Base-by-base conservation (phyloP, 53 echinoderm and acorn worm genomes). In the Holothuria scabra region DNA sequence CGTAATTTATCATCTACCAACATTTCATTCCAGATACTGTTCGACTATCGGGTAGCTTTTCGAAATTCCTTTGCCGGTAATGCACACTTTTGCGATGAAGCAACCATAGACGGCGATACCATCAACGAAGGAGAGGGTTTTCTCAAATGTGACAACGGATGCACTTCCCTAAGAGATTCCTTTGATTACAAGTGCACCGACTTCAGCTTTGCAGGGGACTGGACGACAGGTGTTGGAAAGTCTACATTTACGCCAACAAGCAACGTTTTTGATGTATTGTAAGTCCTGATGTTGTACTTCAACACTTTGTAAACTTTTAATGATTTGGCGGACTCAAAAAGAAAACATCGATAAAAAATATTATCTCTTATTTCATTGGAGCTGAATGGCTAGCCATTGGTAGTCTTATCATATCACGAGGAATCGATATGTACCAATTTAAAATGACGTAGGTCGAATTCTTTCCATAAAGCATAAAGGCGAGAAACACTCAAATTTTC, bases 141-240 rank as follows among this genome's bases (percentile, higher is more conserved):
- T 28, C 75, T 75, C 10, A 5, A 24, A 5, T 75, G 75, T 52
- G 75, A 75, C 29, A 49, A 3, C 14, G 75, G 75, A 11, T 75
- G 75, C 28, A 55, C 75, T 11, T 11, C 75, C 1, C 75, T 75
- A 18, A 55, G 24, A 12, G 75, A 75, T 55, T 3, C n/a, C 28
- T 75, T 75, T 26, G 28, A 75, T 75, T 75, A 75, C 56, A 48
- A 29, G 18, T 75, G 75, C 38, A 75, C 75, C 14, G 75, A 75
- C 46, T 75, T 75, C 13, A 75, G 55, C 38, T 55, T 75, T 5
- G 56, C 8, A 55, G 75, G 37, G 1, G 75, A 75, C 28, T 75
- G 75, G 75, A 75, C 75, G 28, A 75, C 75, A 9, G 75, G 75
- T 0, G 19, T 75, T 48, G 75, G 75, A 12, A 46, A 24, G 29